Conservation (phyloP, 2,113 vertebrate genomes). For the Pyrgilauda ruficollis region DNA sequence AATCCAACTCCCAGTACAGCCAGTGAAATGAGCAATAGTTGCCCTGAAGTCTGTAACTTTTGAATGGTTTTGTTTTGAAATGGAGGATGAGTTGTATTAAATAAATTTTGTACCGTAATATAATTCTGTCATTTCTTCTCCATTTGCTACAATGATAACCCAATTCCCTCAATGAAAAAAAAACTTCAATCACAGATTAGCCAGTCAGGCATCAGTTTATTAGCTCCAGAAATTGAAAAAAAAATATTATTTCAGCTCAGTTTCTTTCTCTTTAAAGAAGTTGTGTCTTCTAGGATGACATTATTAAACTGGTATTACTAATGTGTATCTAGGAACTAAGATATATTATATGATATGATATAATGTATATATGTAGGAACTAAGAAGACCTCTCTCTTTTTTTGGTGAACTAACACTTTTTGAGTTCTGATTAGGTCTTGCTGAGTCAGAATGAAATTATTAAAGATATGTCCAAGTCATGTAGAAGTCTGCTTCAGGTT, state of each 20-base stretch:
- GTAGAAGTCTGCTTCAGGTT: background rate
- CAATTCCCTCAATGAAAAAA: background rate
- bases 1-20: background rate
- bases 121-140: background rate
- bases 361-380: background rate
- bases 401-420: background rate
- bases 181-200: slow-evolving; percentile 18
- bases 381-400: background rate
- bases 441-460: background rate
- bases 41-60: background rate
- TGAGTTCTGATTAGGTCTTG: background rate
- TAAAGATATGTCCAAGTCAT: background rate
- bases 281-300: background rate
- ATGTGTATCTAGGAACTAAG: background rate
- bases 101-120: background rate
- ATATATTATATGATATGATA: too few species aligned
- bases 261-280: background rate
- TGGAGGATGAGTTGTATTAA: background rate
- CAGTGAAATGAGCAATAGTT: background rate
- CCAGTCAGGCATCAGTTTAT: background rate
- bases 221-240: slow-evolving; percentile 1
- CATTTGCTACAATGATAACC: background rate
- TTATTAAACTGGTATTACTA: background rate
- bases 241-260: background rate
- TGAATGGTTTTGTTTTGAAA: background rate